Percentiles rank a stretch among this genome's conserved stretches.
These are phyloP conservation scores for Drosophila arawakana DNA, from an alignment of 1,140 invertebrate genomes.

Conservation along the genomic window DNA sequence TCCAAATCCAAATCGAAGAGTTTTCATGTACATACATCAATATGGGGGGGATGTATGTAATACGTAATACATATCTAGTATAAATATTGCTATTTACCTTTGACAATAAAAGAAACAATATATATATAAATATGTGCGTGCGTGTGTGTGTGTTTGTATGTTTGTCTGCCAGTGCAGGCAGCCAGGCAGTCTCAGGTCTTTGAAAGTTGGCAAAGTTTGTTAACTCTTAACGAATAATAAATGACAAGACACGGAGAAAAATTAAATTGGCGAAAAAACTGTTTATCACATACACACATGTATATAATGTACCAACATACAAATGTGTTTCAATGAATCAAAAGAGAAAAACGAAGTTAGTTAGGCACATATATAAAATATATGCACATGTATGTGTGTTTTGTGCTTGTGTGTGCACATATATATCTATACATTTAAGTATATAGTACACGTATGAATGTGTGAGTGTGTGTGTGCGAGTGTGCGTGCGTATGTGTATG, in stretches of 20 bases:
- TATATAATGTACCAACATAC: constrained; percentile 1
- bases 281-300: constrained; percentile 38
- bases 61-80: constrained; percentile 29
- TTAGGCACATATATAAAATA: constrained; percentile 27
- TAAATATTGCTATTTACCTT: constrained; percentile 30
- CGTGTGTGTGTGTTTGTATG: too few species aligned
- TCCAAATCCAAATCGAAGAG: constrained; percentile 4
- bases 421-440: constrained; percentile 18
- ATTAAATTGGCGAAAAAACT: constrained; percentile 32
- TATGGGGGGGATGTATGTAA: constrained; percentile 21
- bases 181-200: constrained; percentile 2
- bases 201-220: constrained; percentile 19
- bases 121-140: neutral
- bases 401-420: constrained; percentile 5
- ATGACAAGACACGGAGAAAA: constrained; percentile 22
- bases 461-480: constrained; percentile 10
- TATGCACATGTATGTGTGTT: constrained; percentile 3
- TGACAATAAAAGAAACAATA: constrained; percentile 27
- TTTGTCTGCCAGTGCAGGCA: too few species aligned
- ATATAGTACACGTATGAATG: constrained; percentile 41
- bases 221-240: constrained; percentile 27
- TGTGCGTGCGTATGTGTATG: too few species aligned
- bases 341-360: constrained; percentile 45
- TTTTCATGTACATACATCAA: constrained; percentile 16
- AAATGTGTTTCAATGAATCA: constrained; percentile 28